Evolutionary conservation across 1,140 invertebrate species (phyloP).

Genomic region (Procambarus clarkii): DNA sequence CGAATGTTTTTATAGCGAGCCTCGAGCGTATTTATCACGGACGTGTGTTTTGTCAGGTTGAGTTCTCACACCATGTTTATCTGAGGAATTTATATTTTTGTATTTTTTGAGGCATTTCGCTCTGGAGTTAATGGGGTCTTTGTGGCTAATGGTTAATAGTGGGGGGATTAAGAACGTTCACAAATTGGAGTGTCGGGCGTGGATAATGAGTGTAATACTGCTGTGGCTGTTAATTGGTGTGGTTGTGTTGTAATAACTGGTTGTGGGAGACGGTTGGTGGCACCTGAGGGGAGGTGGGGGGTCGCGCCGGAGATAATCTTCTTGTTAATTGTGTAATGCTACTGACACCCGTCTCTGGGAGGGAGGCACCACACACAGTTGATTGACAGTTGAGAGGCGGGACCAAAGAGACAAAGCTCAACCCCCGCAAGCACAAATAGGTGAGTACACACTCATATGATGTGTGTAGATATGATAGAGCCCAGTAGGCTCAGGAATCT

Average conservation of each 20-base stretch:
- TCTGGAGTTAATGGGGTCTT: background rate
- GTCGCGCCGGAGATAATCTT: background rate
- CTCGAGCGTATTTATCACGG: background rate
- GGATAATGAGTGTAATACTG: constrained; percentile 3
- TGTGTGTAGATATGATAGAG: no score
- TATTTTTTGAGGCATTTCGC: background rate
- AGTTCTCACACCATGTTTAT: background rate
- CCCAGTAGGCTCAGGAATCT: no score
- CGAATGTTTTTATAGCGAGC: no score
- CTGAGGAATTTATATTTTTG: background rate
- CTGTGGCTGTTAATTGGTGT: constrained; percentile 10
- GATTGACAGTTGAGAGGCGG: no score
- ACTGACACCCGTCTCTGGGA: no score
- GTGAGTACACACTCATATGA: no score
- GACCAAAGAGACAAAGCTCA: no score
- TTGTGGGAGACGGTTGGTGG: background rate
- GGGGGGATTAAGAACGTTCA: constrained; percentile 23
- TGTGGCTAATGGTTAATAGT: constrained; percentile 38
- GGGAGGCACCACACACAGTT: no score
- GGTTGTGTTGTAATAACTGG: background rate
- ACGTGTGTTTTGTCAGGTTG: background rate
- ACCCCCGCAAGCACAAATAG: no score
- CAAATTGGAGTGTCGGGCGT: constrained; percentile 19
- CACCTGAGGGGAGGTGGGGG: background rate
- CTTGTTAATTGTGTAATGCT: no score